phyloP scores from a whole-genome alignment of 2,797 vertebrate species.

The Decapterus maruadsi region DNA sequence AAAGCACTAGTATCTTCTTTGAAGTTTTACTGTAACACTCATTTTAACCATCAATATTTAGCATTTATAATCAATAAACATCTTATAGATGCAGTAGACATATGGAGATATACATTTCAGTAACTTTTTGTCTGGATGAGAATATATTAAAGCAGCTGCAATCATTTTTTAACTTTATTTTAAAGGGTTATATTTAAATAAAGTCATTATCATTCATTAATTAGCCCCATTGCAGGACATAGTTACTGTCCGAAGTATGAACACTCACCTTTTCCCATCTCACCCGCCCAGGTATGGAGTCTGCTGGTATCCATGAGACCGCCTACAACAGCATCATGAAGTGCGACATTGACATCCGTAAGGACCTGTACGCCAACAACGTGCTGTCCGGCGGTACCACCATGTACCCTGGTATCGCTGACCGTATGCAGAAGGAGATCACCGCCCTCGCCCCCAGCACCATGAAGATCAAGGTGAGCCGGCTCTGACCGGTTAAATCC shows the following conservation, averaged over 20 bases:
- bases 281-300: slow-evolving; percentile 93
- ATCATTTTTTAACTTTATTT: not conserved
- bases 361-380: slow-evolving; percentile 98
- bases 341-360: slow-evolving; percentile 98
- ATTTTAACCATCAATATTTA: too few relatives aligned
- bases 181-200: not conserved
- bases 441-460: slow-evolving; percentile 98
- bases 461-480: slow-evolving; percentile 98
- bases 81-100: too few relatives aligned
- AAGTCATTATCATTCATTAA: too few relatives aligned
- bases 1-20: too few relatives aligned
- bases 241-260: not conserved
- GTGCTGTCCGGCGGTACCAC: slow-evolving; percentile 97
- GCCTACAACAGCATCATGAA: slow-evolving; percentile 99
- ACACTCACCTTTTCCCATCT: not conserved
- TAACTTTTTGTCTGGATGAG: too few relatives aligned
- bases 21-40: too few relatives aligned
- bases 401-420: slow-evolving; percentile 99
- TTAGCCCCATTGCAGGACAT: too few relatives aligned
- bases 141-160: too few relatives aligned
- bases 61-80: too few relatives aligned
- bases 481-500: not conserved
- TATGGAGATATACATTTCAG: too few relatives aligned
- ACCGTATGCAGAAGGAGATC: slow-evolving; percentile 99
- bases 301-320: slow-evolving; percentile 97